Evolutionary conservation across 2,113 vertebrate genomes (phyloP).

Genomic region (Microcebus jonahi): DNA sequence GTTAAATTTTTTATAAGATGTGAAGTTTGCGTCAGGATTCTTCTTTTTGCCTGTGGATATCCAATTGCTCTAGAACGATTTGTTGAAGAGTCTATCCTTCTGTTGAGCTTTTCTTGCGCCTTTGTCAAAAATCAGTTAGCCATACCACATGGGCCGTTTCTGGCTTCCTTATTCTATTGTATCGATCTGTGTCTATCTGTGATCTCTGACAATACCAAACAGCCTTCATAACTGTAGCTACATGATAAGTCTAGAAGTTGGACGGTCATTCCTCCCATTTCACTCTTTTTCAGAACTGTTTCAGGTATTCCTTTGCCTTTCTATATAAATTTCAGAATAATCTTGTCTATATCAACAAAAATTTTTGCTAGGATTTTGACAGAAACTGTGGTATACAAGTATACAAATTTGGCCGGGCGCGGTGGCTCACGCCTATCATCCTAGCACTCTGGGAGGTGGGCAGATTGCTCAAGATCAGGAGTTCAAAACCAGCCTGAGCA

Average conservation of each 20-base stretch:
- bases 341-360: not conserved
- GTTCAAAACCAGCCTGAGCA: no score
- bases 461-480: no score
- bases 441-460: no score
- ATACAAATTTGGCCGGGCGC: not conserved
- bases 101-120: not conserved
- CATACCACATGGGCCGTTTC: not conserved
- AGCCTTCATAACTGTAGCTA: not conserved
- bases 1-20: not conserved
- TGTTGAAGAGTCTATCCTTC: not conserved
- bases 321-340: not conserved
- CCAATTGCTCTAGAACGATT: not conserved
- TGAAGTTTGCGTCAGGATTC: not conserved
- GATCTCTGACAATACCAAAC: not conserved
- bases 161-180: not conserved
- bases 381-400: not conserved
- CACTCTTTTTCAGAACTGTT: not conserved
- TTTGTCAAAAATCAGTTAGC: not conserved
- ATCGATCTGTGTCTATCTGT: not conserved
- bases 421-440: no score
- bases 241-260: not conserved
- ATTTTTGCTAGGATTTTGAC: not conserved
- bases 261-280: not conserved
- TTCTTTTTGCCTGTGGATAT: not conserved
- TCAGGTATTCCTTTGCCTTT: not conserved